Evolutionary conservation across 2,888 invertebrate species (phyloP).

Genomic region (Dioctria linearis): DNA sequence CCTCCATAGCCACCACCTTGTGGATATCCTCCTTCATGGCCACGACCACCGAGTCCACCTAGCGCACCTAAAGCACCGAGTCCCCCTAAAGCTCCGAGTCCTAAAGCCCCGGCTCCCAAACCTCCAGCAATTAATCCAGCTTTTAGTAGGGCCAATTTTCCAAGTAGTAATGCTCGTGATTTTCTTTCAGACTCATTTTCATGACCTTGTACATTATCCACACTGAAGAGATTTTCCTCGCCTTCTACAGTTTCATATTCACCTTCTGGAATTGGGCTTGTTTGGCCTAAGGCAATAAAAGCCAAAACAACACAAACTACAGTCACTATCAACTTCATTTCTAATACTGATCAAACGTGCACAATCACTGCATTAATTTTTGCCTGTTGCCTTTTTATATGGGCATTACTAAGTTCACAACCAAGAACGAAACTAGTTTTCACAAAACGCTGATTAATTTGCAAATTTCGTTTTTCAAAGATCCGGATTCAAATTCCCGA

Average conservation of each 20-base stretch:
- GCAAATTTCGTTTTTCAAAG: background rate
- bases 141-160: background rate
- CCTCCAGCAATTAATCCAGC: background rate
- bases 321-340: background rate
- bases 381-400: background rate
- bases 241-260: background rate
- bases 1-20: conserved; percentile 14
- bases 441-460: background rate
- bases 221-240: background rate
- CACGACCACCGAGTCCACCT: background rate
- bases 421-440: background rate
- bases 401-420: background rate
- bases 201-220: background rate
- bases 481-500: background rate
- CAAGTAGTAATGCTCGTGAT: background rate
- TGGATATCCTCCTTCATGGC: background rate
- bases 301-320: background rate
- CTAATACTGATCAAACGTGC: background rate
- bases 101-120: background rate
- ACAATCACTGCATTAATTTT: background rate
- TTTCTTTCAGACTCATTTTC: background rate
- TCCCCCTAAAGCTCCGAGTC: background rate
- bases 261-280: background rate
- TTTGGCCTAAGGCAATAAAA: background rate
- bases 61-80: background rate